These are phyloP conservation scores for Centropus unirufus DNA, from an alignment of 2,113 vertebrate species.

Conservation along the genomic window DNA sequence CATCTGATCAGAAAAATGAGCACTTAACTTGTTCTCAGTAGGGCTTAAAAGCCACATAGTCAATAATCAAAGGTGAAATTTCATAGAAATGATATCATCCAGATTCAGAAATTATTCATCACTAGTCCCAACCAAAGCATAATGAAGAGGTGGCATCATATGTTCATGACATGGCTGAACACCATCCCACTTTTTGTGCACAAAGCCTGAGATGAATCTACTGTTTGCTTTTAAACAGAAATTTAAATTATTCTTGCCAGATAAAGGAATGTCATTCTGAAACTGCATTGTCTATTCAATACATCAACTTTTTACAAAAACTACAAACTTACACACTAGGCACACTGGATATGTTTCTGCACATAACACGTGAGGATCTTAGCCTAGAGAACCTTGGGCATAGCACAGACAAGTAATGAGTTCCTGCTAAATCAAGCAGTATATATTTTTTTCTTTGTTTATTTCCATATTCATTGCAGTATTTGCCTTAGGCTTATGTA, in stretches of 20 bases:
- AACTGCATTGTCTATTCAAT: not conserved
- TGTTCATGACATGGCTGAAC: not conserved
- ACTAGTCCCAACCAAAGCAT: not conserved
- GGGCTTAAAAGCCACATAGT: not conserved
- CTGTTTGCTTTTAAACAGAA: not conserved
- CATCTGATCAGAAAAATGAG: not conserved
- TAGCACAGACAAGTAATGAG: not conserved
- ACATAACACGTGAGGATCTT: not conserved
- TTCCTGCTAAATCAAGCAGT: not conserved
- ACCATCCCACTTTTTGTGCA: not conserved
- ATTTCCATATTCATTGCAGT: not conserved
- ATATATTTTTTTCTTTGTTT: not conserved
- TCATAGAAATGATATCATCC: not conserved
- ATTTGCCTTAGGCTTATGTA: not conserved
- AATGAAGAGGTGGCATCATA: not conserved
- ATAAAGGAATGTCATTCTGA: not conserved
- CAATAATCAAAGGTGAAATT: not conserved
- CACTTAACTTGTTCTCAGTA: not conserved
- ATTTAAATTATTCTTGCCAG: not conserved
- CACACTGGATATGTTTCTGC: not conserved
- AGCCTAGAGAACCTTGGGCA: not conserved
- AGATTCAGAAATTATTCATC: not conserved
- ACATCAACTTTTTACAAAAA: not conserved
- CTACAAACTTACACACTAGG: accelerated
- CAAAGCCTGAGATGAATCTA: not conserved